Base-by-base conservation (phyloP, 2,113 vertebrate genomes). In the Ciconia boyciana region DNA sequence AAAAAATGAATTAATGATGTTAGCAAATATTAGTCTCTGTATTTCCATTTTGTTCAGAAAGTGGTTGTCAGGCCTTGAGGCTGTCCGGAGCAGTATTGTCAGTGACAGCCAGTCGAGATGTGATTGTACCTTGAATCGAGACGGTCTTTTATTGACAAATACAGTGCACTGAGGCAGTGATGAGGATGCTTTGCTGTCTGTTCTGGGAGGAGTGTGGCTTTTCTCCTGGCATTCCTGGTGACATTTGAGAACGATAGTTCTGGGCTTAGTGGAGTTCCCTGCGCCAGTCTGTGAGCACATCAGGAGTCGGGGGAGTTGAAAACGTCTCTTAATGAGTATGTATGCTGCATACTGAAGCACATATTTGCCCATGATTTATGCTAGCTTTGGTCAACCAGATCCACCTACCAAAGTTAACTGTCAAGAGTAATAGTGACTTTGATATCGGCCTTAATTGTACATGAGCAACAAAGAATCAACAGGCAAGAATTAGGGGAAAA, bases 11-110 rank as follows among this genome's bases (percentile, higher is more conserved):
- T 97, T 97, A 98, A 99, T 99, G 98, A 97, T 98, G 97, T 98
- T 99, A 98, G 97, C 97, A 98, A 97, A 98, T 98, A 98, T 98
- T 98, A 98, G 98, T 98, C 89, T 46, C 92, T 87, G 86, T 96
- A 96, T 98, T 97, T 96, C 95, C 96, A 96, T 98, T 98, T 83
- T 92, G 91, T 76, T 95, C 90, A 11, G 43, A 96, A 96, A 95
- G 94, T 60, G 94, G 57, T 29, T 97, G 96, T 97, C 96, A 97
- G 95, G 87, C 93, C 94, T 72, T 87, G 87, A 88, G 93, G 79
- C 85, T 6, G 16, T n/a, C 87, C 82, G 83, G 87, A 97, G 77
- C 81, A 71, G 83, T 95, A 97, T 97, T 95, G 89, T 58, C 83
- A 26, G 41, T 97, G 97, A 97, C 97, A 98, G 96, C 22, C 83